Evolutionary conservation across 2,888 invertebrate species (phyloP).

Genomic region (Synanthedon formicaeformis): DNA sequence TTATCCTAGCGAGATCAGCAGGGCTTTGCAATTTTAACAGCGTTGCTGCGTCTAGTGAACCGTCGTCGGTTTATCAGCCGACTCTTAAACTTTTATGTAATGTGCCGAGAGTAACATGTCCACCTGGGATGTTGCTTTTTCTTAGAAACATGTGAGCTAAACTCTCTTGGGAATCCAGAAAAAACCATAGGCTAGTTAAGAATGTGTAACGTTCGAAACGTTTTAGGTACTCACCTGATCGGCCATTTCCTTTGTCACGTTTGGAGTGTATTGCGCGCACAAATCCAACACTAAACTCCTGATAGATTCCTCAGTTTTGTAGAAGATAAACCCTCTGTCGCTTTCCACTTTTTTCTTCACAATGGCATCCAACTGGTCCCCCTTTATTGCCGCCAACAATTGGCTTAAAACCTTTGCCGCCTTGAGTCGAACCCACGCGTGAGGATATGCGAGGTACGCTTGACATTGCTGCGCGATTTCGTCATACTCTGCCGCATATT

Average conservation of each 20-base stretch:
- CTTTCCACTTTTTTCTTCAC: conserved; percentile 39
- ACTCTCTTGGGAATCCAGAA: neutral
- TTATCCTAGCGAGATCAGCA: no score
- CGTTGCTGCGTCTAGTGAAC: no score
- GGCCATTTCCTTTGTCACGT: conserved; percentile 78
- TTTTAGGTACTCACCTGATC: conserved; percentile 68
- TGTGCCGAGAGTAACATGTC: no score
- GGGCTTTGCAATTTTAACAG: no score
- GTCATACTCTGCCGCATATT: conserved; percentile 59
- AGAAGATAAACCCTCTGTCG: conserved; percentile 72
- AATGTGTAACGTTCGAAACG: neutral
- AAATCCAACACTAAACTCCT: conserved; percentile 80
- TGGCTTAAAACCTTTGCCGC: conserved; percentile 82
- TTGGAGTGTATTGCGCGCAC: conserved; percentile 79
- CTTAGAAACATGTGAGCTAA: neutral
- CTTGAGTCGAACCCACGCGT: conserved; percentile 86
- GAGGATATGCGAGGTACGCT: conserved; percentile 81
- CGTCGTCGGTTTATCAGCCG: no score
- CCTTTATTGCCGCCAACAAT: conserved; percentile 75
- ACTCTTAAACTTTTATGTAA: no score
- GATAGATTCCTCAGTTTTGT: conserved; percentile 71
- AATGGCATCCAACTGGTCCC: conserved; percentile 68
- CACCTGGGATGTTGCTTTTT: no score
- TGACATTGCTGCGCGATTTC: conserved; percentile 76
- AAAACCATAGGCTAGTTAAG: neutral